Evolutionary conservation across 2,888 invertebrate genomes (phyloP), one percentile per base, ranked within the genome.

Genomic region (Hyalella azteca): DNA sequence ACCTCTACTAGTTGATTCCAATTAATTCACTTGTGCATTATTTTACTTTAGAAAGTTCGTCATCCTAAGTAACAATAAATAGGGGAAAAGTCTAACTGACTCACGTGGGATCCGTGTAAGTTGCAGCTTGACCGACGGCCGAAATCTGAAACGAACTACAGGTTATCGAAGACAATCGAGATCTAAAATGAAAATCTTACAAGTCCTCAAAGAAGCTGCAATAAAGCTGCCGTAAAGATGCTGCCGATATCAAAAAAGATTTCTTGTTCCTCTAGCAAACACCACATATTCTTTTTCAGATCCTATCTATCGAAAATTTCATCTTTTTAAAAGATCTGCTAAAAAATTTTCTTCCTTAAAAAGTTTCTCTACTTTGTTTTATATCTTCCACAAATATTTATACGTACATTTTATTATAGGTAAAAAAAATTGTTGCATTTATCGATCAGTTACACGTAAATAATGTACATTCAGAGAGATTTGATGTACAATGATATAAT

Each of bases 161-260:
- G 4, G 54, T 54, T 54, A 54, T 26, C 54, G 26, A 26, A 26
- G 54, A 26, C 54, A 54, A n/a, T n/a, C 54, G 54, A 54, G 26
- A 54, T 54, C 54, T 26, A 29, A 54, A 54, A 54, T 54, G 26
- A 54, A 54, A 54, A 54, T 54, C 54, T 54, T 22, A 54, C 26
- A n/a, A n/a, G n/a, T n/a, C n/a, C n/a, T n/a, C n/a, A n/a, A n/a
- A n/a, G n/a, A 54, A 54, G 54, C 54, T 26, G 54, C 54, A 54
- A 54, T 54, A n/a, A 54, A 54, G 54, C 54, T 54, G 54, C 54
- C 54, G 54, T 54, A 54, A 54, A 54, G 54, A 54, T 54, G 26
- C 2, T 54, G 26, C 22, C 26, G 54, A 54, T 54, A n/a, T n/a
- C n/a, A 54, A 54, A 54, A 29, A 13, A 54, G 29, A 54, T 54